phyloP scores from a whole-genome alignment of 2,113 vertebrate genomes.

The Genyomyrus donnyi region DNA sequence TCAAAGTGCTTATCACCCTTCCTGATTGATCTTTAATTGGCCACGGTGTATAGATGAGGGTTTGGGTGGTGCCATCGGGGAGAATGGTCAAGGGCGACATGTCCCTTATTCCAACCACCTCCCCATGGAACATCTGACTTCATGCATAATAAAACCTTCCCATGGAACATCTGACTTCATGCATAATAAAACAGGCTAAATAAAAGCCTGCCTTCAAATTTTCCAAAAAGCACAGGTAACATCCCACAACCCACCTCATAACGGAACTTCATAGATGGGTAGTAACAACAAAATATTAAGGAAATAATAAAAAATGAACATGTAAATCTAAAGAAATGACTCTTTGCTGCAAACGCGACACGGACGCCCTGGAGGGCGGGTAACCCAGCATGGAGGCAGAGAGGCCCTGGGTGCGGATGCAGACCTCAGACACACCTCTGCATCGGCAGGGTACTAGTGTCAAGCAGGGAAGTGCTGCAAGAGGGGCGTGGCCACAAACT shows the following conservation, averaged over 20 bases:
- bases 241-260: background rate
- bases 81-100: background rate
- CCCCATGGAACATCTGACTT: background rate
- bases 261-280: background rate
- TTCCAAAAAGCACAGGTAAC: background rate
- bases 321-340: background rate
- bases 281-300: constrained; percentile 3
- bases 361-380: background rate
- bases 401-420: background rate
- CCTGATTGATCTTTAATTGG: constrained; percentile 1
- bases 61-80: background rate
- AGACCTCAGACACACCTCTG: background rate
- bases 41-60: background rate
- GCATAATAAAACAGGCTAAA: background rate
- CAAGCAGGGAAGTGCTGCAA: background rate
- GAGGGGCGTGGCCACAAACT: background rate
- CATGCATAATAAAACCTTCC: background rate
- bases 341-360: background rate
- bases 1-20: background rate
- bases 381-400: background rate
- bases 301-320: background rate
- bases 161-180: background rate
- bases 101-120: background rate
- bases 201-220: background rate
- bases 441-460: background rate